Evolutionary conservation across 64 coral and sea anemone species (phyloP).

Genomic region (Montipora efflorescens): DNA sequence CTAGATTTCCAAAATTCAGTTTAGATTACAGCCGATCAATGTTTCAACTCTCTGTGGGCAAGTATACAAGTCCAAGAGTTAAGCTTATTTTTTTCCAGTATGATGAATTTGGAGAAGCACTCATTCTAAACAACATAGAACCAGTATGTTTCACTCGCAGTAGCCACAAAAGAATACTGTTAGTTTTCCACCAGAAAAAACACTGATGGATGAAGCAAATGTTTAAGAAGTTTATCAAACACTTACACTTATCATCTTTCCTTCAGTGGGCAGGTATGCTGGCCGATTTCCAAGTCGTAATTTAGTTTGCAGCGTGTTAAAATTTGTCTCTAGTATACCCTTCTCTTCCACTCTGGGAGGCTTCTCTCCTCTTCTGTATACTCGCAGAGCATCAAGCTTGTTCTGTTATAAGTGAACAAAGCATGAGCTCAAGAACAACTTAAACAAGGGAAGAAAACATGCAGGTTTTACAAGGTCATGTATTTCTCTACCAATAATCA

Average conservation of each 20-base stretch:
- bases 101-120: too few relatives aligned
- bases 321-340: slow-evolving; percentile 92
- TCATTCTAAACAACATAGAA: too few relatives aligned
- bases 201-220: not conserved
- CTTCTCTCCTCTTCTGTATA: slow-evolving; percentile 92
- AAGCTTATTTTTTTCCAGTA: too few relatives aligned
- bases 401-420: slow-evolving; percentile 35
- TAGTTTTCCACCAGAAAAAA: not conserved
- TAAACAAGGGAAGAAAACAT: too few relatives aligned
- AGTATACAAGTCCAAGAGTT: not conserved
- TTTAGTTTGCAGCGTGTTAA: slow-evolving; percentile 98
- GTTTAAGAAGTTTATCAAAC: not conserved
- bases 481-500: too few relatives aligned
- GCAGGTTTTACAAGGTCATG: too few relatives aligned
- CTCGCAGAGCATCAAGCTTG: slow-evolving; percentile 92
- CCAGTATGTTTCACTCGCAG: too few relatives aligned
- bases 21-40: not conserved
- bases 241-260: slow-evolving; percentile 96
- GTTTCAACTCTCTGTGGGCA: not conserved
- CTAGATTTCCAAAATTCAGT: too few relatives aligned
- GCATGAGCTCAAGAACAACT: too few relatives aligned
- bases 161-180: too few relatives aligned
- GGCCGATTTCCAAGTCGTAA: slow-evolving; percentile 92
- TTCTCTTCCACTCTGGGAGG: slow-evolving; percentile 97
- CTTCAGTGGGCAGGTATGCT: slow-evolving; percentile 95